Base-by-base conservation (phyloP, 2,797 vertebrate species). In the Danio choprae region DNA sequence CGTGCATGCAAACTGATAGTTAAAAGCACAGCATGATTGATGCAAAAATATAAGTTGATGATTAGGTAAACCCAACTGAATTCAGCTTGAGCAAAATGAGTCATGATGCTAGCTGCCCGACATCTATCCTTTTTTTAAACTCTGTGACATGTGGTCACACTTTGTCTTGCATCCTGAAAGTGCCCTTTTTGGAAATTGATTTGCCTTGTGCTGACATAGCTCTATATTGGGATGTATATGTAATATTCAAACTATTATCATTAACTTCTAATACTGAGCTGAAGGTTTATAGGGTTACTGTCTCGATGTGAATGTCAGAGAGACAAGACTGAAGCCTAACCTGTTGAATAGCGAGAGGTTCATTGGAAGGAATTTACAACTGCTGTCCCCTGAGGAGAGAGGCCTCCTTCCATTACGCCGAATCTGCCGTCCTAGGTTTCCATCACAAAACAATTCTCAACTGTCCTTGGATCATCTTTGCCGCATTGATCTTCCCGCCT, bases 321-420 rank as follows among this genome's bases (percentile, higher is more conserved):
- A 77, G 76, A 81, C 50, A 20, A 75, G 69, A 53, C 22, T 0
- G 38, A 44, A 50, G 62, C 59, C 41, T 81, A 82, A 83, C 80
- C 79, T 74, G 65, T 70, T 76, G 79, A 76, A 64, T 81, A 80
- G 75, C 15, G 40, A 73, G 75, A 79, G 60, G 73, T 80, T 74
- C 74, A 75, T 79, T 82, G 81, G 77, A 71, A 81, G 86, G 88
- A 87, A 89, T 89, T 87, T 87, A 89, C 88, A 81, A 88, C 84
- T 85, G 83, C 81, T 86, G 74, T 86, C 83, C 86, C 83, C 41
- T 65, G 74, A 83, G 83, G 63, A 77, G 40, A 4, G 73, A 53
- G 70, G 50, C 79, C 83, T 86, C 41, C 55, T 86, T 83, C 63
- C 77, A 71, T 73, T 84, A 82, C 76, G 15, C 80, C 79, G 69